Evolutionary conservation across 2,797 vertebrate species (phyloP), one percentile per base, ranked within the genome.

Genomic region (Triplophysa bombifrons): DNA sequence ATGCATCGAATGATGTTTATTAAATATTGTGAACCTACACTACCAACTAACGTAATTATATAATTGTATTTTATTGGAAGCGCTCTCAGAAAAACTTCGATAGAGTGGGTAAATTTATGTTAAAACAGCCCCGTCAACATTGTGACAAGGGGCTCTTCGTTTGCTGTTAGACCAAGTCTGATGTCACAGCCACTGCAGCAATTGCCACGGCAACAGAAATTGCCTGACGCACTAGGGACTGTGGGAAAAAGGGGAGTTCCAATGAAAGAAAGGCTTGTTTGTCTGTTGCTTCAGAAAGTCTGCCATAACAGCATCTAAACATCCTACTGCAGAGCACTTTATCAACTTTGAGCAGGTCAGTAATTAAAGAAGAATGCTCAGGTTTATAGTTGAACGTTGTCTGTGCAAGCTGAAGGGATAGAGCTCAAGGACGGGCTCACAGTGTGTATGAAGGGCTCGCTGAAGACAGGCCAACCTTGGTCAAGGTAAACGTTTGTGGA

Each of bases 131-230:
- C 51, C 14, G 53, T 56, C 34, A 19, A 7, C 3, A 14, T 67
- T 11, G 53, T 46, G 56, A 68, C 74, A 48, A 17, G 75, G 55
- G 48, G 30, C 34, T 69, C 13, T 78, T 82, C 66, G 67, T 63
- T 58, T 71, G 51, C 67, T 73, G 13, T 72, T 64, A 56, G 76
- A 78, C 74, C 75, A 82, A 84, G 78, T 22, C 74, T 72, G 60
- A 72, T 55, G 75, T 73, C 80, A 80, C 48, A 74, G 74, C 72
- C 80, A 72, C 38, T 78, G 79, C 67, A 69, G 48, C 19, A 60
- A 77, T 81, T 80, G 51, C 76, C 78, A 83, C 67, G 71, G 75
- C 53, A 66, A 83, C 74, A 73, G 50, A 67, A 72, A 71, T 74
- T 41, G 70, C 51, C 73, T 73, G 56, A 16, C 41, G 38, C 66